Evolutionary conservation across 1,140 invertebrate genomes (phyloP).

Genomic region (Hirudo medicinalis): DNA sequence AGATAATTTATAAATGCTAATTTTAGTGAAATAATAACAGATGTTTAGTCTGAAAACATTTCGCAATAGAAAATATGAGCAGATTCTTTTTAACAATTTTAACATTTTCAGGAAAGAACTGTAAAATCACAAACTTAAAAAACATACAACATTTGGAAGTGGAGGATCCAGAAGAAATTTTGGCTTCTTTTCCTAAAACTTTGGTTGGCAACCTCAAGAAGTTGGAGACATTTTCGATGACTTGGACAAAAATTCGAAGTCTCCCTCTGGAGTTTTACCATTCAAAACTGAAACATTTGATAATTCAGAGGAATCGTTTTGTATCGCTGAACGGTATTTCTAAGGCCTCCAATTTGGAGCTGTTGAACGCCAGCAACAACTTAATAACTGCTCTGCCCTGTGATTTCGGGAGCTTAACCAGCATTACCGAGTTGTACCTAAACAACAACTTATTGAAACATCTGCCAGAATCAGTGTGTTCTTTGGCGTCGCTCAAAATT

Average conservation of each 20-base stretch:
- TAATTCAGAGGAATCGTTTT: slow-evolving; percentile 9
- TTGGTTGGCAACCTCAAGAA: background rate
- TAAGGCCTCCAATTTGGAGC: background rate
- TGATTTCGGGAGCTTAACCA: background rate
- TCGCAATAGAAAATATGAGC: too few species aligned
- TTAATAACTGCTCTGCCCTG: background rate
- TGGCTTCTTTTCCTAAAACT: slow-evolving; percentile 1
- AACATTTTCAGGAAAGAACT: too few species aligned
- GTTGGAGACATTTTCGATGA: slow-evolving; percentile 12
- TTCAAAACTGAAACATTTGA: slow-evolving; percentile 1
- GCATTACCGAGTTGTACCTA: slow-evolving; percentile 2
- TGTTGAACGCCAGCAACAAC: slow-evolving; percentile 11
- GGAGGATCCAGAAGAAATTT: slow-evolving; percentile 15
- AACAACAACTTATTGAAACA: slow-evolving; percentile 1
- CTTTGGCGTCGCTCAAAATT: background rate
- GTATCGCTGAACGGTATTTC: slow-evolving; percentile 5
- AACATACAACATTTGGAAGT: slow-evolving; percentile 12
- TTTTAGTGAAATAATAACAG: too few species aligned
- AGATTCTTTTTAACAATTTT: too few species aligned
- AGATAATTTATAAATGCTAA: too few species aligned
- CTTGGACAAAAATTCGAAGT: slow-evolving; percentile 13
- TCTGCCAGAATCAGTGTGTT: slow-evolving; percentile 5
- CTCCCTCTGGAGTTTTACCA: slow-evolving; percentile 9
- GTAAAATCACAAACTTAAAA: background rate
- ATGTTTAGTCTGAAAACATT: too few species aligned